Base-by-base conservation (phyloP, 2,797 vertebrate species). In the Arremon brunneinucha region DNA sequence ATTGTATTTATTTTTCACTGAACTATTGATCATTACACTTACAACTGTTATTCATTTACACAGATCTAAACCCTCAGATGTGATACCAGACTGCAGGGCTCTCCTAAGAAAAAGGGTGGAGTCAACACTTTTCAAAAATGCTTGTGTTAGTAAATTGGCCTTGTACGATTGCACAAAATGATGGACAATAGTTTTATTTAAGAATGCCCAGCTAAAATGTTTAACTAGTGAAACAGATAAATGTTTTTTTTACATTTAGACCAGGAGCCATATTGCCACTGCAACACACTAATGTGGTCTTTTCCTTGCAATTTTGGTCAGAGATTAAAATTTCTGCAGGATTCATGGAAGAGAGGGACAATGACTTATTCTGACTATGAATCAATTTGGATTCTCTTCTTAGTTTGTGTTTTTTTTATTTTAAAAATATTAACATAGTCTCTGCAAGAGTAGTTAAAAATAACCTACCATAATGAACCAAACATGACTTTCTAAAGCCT, bases 391-490 rank as follows among this genome's bases (percentile, higher is more conserved):
- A n/a, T 59, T 47, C 10, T 82, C 77, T 68, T 91, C 21, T 35
- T 27, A 47, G 32, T 84, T 70, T 55, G 6, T 34, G 4, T 1
- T 2, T 16, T 16, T 46, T 82, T 71, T 83, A 18, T 86, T 94
- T 87, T 87, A 60, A 77, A 82, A 56, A 55, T 87, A 89, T 55
- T 32, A 85, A 47, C 46, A 13, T 41, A 55, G 43, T 85, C 49
- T 78, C 89, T 50, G 56, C 21, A 89, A n/a, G 22, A 86, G 30
- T 95, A 95, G 93, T 95, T 96, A 94, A 96, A 97, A 96, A 60
- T 72, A 95, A 83, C 57, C 39, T 88, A 30, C 50, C 63, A 30
- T 69, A 24, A 17, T 89, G 91, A 89, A 60, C 39, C 12, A 34
- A 65, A 50, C 65, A 21, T 35, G 19, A 30, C 50, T 69, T 96